Percentiles rank a stretch among this genome's conserved stretches.
These are phyloP conservation scores for Arrhopalites spinosus DNA, from an alignment of 2,888 invertebrate genomes.

Conservation along the genomic window DNA sequence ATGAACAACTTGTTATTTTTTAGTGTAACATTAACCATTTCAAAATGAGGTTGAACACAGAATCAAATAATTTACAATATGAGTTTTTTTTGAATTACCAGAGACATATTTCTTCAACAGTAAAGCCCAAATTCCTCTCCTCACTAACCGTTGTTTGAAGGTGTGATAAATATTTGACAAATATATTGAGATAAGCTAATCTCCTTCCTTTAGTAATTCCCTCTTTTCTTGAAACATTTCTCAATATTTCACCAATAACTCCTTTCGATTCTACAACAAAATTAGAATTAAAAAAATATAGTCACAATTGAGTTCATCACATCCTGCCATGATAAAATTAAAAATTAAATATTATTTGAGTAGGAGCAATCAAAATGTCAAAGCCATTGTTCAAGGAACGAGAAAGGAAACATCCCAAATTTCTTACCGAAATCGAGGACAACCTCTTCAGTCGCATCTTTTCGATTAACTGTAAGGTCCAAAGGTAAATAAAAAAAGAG, in stretches of 20 bases:
- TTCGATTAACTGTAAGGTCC: no score
- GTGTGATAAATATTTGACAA: slow-evolving; percentile 73
- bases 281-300: slow-evolving; percentile 24
- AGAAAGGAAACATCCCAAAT: no score
- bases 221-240: slow-evolving; percentile 67
- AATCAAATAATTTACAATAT: no score
- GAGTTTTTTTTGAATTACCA: slow-evolving; percentile 66
- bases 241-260: slow-evolving; percentile 67
- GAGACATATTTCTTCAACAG: slow-evolving; percentile 77
- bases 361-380: no score
- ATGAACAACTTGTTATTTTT: no score
- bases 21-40: slow-evolving; percentile 51
- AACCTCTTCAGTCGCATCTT: no score
- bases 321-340: not conserved
- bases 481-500: not conserved
- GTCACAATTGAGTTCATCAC: no score
- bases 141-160: slow-evolving; percentile 38
- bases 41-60: not conserved
- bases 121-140: slow-evolving; percentile 67
- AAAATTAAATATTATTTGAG: not conserved
- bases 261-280: slow-evolving; percentile 60
- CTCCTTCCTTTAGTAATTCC: slow-evolving; percentile 76
- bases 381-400: not conserved
- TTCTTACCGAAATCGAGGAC: not conserved
- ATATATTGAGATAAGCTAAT: slow-evolving; percentile 83